These are phyloP conservation scores for Malaclemys terrapin DNA, from an alignment of 2,113 vertebrate species.

Conservation along the genomic window DNA sequence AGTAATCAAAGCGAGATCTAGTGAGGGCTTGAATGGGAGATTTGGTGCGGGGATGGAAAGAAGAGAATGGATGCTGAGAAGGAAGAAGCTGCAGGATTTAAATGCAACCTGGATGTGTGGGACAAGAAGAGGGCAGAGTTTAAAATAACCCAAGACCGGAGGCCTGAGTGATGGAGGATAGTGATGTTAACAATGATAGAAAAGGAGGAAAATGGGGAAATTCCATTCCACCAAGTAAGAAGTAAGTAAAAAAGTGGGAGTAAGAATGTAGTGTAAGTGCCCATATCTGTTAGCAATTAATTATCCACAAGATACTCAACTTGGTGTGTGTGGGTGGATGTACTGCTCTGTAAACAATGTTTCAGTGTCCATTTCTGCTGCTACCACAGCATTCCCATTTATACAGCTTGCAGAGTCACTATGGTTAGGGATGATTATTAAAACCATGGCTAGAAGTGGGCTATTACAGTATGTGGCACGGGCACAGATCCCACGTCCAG, in stretches of 20 bases:
- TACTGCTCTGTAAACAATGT: not conserved
- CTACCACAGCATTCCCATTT: not conserved
- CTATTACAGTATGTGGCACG: not conserved
- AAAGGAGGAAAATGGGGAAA: not conserved
- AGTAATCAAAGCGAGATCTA: not conserved
- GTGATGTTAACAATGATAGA: not conserved
- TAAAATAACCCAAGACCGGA: not conserved
- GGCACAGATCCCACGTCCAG: not conserved
- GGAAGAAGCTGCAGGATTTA: not conserved
- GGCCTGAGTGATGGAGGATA: not conserved
- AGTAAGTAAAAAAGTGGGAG: not conserved
- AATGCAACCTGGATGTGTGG: not conserved
- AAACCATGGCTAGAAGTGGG: not conserved
- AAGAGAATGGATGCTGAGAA: not conserved
- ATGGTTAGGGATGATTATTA: not conserved
- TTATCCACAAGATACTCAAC: not conserved
- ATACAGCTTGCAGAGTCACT: not conserved
- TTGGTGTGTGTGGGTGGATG: not conserved
- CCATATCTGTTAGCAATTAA: not conserved
- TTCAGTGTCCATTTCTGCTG: not conserved
- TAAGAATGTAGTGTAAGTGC: not conserved
- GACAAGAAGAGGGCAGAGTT: not conserved
- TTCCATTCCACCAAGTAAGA: not conserved
- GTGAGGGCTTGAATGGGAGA: not conserved
- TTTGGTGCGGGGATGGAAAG: not conserved